Evolutionary conservation across 92 coral and sea anemone species (phyloP), one percentile per base, ranked within the genome.

Genomic region (Hydrozoanthus gracilis): DNA sequence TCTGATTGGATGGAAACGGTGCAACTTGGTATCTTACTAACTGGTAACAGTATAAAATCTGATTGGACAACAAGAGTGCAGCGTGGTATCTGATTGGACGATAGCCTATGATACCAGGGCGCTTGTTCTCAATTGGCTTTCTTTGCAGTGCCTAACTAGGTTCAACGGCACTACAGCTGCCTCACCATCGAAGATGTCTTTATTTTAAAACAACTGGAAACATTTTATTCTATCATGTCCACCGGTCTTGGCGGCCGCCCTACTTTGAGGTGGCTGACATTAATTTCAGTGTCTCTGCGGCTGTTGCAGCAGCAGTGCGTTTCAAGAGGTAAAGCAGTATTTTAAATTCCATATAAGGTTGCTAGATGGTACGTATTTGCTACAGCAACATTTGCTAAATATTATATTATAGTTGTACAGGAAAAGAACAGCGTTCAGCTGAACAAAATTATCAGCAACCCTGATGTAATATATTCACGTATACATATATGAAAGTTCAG

Each of bases 321-420:
- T 12, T 4, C 27, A 15, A 45, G 51, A 39, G 54, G 8, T 48
- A 12, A 17, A 47, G 69, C 49, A 55, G 50, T 35, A 17, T 35
- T 76, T 48, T 50, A 79, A 46, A 62, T 64, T 27, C 54, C 71
- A 79, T 66, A 16, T 62, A 6, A 5, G 44, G 44, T 44, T 46
- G 73, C 44, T 48, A 16, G 27, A 4, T 64, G 50, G 75, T 61
- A 58, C 64, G 51, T 70, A 12, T 64, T 80, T 47, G 17, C 48
- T 47, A 51, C 85, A 80, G 75, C 52, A 64, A 49, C 69, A 64
- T 80, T 80, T 80, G 60, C 44, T 62, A 79, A 54, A 68, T 35
- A 46, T 45, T 79, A 61, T 64, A 79, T 79, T 65, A 80, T 47
- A 80, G 85, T 16, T 80, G 85, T 80, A 80, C 85, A 80, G 85